phyloP scores from a whole-genome alignment of 2,797 vertebrate genomes.

The Lepidocolaptes lacrymiger region DNA sequence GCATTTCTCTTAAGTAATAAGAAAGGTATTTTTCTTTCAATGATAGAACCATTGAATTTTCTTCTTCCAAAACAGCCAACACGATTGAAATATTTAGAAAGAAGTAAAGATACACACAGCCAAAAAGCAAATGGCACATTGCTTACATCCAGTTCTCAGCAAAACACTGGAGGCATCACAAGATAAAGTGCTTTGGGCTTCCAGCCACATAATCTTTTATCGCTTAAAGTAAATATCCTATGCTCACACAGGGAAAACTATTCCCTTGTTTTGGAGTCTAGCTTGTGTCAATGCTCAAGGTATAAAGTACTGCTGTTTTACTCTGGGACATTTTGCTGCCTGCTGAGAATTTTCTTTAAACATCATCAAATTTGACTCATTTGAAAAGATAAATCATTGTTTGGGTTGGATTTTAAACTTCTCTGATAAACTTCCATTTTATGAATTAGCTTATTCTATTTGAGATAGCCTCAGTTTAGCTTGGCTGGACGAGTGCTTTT shows the following conservation, averaged over 20 bases:
- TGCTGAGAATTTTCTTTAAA: background rate
- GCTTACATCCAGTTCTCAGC: slow-evolving; percentile 44
- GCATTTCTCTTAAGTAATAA: slow-evolving; percentile 44
- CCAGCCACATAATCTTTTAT: slow-evolving; percentile 59
- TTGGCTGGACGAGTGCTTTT: background rate
- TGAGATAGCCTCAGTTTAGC: background rate
- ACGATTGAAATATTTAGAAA: slow-evolving; percentile 1
- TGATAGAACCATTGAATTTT: slow-evolving; percentile 22
- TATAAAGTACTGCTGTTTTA: background rate
- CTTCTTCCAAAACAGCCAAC: slow-evolving; percentile 7
- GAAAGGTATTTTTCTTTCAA: slow-evolving; percentile 28
- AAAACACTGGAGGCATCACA: slow-evolving; percentile 34
- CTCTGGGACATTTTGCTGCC: background rate
- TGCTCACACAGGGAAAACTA: background rate
- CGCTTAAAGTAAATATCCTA: slow-evolving; percentile 51
- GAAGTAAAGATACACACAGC: slow-evolving; percentile 2
- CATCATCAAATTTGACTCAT: background rate
- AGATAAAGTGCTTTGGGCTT: slow-evolving; percentile 69
- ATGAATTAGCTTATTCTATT: slow-evolving; percentile 23
- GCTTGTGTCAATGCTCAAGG: background rate
- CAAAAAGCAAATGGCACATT: slow-evolving; percentile 54
- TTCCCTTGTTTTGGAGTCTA: background rate
- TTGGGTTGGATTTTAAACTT: slow-evolving; percentile 45
- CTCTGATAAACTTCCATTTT: slow-evolving; percentile 21
- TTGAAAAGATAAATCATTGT: slow-evolving; percentile 40